A percentile compares a stretch with the other conserved stretches of the same genome.
Conservation (phyloP, 2,888 invertebrate genomes). For the Girardia tigrina region DNA sequence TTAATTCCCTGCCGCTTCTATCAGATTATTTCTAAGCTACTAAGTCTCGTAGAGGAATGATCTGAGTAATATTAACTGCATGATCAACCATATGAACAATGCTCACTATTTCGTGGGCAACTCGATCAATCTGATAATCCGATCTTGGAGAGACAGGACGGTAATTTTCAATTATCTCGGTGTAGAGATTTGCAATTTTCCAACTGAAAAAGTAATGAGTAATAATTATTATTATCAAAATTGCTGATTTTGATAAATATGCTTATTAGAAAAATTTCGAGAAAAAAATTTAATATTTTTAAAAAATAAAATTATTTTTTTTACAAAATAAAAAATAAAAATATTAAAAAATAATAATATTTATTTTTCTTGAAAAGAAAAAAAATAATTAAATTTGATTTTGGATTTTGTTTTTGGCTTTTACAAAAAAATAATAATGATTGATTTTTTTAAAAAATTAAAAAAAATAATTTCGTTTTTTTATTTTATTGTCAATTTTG, state of each 20-base stretch:
- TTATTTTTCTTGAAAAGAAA: no score
- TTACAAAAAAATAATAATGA: no score
- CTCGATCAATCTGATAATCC: conserved; percentile 20
- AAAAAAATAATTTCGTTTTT: no score
- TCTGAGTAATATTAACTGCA: conserved; percentile 23
- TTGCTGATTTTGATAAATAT: conserved; percentile 6
- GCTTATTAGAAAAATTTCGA: no score
- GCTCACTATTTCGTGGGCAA: conserved; percentile 20
- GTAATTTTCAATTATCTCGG: conserved; percentile 17
- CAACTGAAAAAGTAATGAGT: conserved; percentile 23
- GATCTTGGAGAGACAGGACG: conserved; percentile 23
- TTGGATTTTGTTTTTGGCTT: no score
- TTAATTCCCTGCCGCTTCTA: conserved; percentile 23
- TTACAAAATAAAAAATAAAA: no score
- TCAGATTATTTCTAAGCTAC: conserved; percentile 23
- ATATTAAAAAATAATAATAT: no score
- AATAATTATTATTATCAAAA: conserved; percentile 13
- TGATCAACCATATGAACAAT: conserved; percentile 19
- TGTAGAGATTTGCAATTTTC: conserved; percentile 18
- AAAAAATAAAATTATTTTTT: no score
- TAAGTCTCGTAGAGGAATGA: conserved; percentile 11
- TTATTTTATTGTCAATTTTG: no score
- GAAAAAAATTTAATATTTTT: no score
- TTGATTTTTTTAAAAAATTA: no score
- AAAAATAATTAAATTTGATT: no score